Base-by-base conservation (phyloP, 2,797 vertebrate species). In the Neoniphon sammara region DNA sequence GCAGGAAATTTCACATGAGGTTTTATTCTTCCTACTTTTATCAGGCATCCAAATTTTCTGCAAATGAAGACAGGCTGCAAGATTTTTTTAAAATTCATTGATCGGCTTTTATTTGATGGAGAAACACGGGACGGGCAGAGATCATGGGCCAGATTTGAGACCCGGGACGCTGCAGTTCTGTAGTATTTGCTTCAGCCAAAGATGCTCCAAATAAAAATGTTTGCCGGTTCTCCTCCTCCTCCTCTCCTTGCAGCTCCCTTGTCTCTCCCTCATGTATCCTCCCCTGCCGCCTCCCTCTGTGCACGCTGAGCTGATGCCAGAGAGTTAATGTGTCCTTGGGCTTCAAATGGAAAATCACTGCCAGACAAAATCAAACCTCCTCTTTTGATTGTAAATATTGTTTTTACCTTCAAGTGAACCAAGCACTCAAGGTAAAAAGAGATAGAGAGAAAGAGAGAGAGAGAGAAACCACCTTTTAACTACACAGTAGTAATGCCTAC, bases 251-350 rank as follows among this genome's bases (percentile, higher is more conserved):
- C n/a, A n/a, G 7, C 12, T 42, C 23, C 17, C 31, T 34, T 17
- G 9, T 53, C 20, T 8, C 50, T 53, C 36, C 21, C 49, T 21
- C 14, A 27, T 39, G 55, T 7, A n/a, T 10, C n/a, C n/a, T 34
- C 42, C 27, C 21, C 60, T 36, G 50, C 58, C 55, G 57, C 55
- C 61, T 75, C 39, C 53, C 66, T 60, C n/a, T 34, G 14, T 30
- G 30, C 77, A 62, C 3, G 64, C 59, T 49, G 59, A 72, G 60
- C 75, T 52, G 50, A 39, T 79, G 75, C 60, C 58, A 67, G 47
- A 42, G 46, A 82, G 78, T 75, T 59, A 85, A 85, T 54, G 67
- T 81, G 85, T 90, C 84, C 72, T 92, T 90, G 84, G 58, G 81
- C 87, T 87, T 77, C 71, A 84, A 86, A 75, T 21, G 14, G 42